Evolutionary conservation across 2,888 invertebrate genomes (phyloP).

Genomic region (Spodoptera littoralis): DNA sequence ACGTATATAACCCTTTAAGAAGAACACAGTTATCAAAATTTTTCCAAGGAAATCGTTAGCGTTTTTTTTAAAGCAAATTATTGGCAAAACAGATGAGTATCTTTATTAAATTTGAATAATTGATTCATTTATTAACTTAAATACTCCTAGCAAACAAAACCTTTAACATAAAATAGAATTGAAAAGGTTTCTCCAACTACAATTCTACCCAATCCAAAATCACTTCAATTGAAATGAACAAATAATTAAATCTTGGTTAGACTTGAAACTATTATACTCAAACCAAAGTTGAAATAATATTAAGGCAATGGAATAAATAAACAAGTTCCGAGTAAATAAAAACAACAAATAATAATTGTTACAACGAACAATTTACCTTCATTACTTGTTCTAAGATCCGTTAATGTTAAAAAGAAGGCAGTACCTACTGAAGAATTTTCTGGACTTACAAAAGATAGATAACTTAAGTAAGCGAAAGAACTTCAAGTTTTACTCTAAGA

Average conservation of each 20-base stretch:
- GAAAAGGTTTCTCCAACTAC: too few relatives aligned
- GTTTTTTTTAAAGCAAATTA: too few relatives aligned
- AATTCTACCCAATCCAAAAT: too few relatives aligned
- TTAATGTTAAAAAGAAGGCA: conserved; percentile 60
- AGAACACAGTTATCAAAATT: too few relatives aligned
- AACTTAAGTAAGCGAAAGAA: conserved; percentile 68
- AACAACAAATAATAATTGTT: conserved; percentile 29
- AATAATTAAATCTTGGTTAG: neutral
- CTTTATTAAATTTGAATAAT: too few relatives aligned
- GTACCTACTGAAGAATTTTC: conserved; percentile 54
- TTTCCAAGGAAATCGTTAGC: too few relatives aligned
- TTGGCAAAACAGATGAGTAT: too few relatives aligned
- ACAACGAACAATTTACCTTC: conserved; percentile 40
- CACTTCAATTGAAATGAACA: neutral
- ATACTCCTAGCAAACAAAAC: too few relatives aligned
- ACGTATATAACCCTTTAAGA: too few relatives aligned
- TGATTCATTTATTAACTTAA: too few relatives aligned
- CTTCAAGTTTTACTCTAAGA: conserved; percentile 64
- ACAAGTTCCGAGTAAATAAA: conserved; percentile 25
- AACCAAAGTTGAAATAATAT: conserved; percentile 7
- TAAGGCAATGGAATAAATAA: conserved; percentile 7
- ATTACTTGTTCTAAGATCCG: conserved; percentile 49
- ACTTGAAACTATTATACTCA: conserved; percentile 13
- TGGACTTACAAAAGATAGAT: conserved; percentile 67
- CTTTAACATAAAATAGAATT: too few relatives aligned